Percentiles rank a stretch among this genome's conserved stretches.
These are phyloP conservation scores for Coendou prehensilis DNA, from an alignment of 2,797 vertebrate species.

Conservation along the genomic window DNA sequence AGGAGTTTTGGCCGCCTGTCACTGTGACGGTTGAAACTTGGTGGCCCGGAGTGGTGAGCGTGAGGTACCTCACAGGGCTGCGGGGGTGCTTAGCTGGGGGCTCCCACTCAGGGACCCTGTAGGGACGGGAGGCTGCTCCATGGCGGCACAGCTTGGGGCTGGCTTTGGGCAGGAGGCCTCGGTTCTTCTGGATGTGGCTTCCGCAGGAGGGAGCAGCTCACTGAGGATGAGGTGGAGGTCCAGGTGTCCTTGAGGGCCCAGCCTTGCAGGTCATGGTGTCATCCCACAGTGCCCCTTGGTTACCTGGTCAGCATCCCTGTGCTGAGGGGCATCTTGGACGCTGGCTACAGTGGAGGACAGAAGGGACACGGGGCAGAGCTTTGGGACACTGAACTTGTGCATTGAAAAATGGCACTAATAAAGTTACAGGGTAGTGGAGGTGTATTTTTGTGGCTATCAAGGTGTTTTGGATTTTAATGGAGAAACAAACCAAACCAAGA, in stretches of 20 bases:
- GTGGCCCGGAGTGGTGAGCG: not conserved
- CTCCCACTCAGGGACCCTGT: not conserved
- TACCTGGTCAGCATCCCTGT: not conserved
- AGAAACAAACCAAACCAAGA: not conserved
- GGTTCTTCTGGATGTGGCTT: not conserved
- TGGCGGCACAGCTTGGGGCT: not conserved
- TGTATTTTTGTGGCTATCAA: not conserved
- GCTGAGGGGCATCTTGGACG: not conserved
- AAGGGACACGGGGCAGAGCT: not conserved
- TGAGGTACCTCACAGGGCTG: not conserved
- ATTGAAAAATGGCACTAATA: not conserved
- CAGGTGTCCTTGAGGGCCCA: not conserved
- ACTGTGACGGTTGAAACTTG: not conserved
- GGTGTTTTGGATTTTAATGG: slow-evolving; percentile 6
- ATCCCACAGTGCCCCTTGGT: not conserved
- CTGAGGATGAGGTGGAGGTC: not conserved
- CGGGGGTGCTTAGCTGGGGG: not conserved
- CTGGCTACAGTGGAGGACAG: not conserved
- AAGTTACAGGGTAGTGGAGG: not conserved
- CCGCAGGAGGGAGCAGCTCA: not conserved
- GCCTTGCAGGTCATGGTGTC: not conserved
- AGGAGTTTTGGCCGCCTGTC: not conserved
- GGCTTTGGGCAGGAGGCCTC: not conserved
- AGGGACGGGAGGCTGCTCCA: not conserved
- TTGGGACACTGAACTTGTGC: not conserved